Evolutionary conservation across 2,888 invertebrate species (phyloP).

Genomic region (Tupiocoris notatus): DNA sequence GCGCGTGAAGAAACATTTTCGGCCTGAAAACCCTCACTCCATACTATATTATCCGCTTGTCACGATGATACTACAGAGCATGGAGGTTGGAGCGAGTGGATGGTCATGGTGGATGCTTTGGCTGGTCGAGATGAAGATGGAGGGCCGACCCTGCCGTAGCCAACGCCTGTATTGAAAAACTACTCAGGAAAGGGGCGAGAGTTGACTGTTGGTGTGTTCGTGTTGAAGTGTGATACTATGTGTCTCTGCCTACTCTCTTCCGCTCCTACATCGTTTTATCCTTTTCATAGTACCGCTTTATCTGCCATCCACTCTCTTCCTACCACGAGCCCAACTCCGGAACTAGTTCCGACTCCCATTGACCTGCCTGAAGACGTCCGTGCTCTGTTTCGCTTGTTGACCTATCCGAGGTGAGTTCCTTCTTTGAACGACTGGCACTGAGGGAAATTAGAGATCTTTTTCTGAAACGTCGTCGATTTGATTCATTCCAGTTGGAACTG

Average conservation of each 20-base stretch:
- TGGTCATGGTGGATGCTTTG: neutral
- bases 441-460: too few relatives aligned
- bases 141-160: neutral
- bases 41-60: constrained; percentile 23
- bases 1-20: constrained; percentile 10
- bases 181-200: neutral
- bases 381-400: neutral
- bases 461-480: too few relatives aligned
- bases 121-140: neutral
- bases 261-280: neutral
- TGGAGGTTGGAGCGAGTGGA: too few relatives aligned
- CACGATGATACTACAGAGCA: neutral
- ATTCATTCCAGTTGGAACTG: too few relatives aligned
- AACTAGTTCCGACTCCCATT: neutral
- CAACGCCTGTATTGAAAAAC: neutral
- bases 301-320: neutral
- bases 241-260: neutral
- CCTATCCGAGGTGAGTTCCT: neutral
- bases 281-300: neutral
- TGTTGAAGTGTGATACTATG: neutral
- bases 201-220: neutral
- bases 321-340: too few relatives aligned
- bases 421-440: too few relatives aligned
- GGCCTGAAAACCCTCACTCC: neutral
- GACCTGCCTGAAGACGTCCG: neutral